These are phyloP conservation scores for Sminthurides bifidus DNA, from an alignment of 1,140 invertebrate genomes.

Conservation along the genomic window DNA sequence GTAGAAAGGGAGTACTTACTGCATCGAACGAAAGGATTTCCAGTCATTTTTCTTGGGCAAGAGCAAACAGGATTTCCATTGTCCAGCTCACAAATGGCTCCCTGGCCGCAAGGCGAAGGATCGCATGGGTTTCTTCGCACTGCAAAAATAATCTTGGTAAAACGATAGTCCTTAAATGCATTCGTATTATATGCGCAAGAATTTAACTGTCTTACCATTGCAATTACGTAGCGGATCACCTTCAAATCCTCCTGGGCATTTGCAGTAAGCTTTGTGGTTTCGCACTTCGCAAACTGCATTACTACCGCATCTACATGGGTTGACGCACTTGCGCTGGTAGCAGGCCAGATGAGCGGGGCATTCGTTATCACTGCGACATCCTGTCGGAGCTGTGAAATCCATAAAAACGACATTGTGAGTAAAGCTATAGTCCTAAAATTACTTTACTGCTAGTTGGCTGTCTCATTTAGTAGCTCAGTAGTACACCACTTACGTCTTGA, in stretches of 20 bases:
- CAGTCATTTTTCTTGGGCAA: slow-evolving; percentile 76
- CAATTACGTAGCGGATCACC: slow-evolving; percentile 59
- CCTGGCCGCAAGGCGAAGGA: slow-evolving; percentile 69
- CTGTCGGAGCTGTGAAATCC: slow-evolving; percentile 17
- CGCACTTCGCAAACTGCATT: slow-evolving; percentile 77
- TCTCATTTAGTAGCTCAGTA: no score
- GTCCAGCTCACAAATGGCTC: slow-evolving; percentile 71
- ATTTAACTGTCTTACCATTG: slow-evolving; percentile 33
- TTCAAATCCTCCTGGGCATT: slow-evolving; percentile 63
- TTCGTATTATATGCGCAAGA: slow-evolving; percentile 7
- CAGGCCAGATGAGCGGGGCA: slow-evolving; percentile 68
- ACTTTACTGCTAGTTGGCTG: no score
- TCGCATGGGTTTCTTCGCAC: slow-evolving; percentile 55
- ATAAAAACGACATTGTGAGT: no score
- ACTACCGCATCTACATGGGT: slow-evolving; percentile 70
- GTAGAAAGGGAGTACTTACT: no score
- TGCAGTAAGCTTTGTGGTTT: slow-evolving; percentile 72
- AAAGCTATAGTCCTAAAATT: no score
- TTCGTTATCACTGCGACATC: slow-evolving; percentile 43
- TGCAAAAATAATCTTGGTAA: slow-evolving; percentile 34
- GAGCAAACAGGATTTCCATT: slow-evolving; percentile 76
- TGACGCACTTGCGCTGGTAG: slow-evolving; percentile 62
- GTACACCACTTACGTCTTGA: slow-evolving; percentile 38
- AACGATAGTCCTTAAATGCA: not conserved
- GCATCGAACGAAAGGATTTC: slow-evolving; percentile 81